Base-by-base conservation (phyloP, 2,888 invertebrate genomes). In the Taphrorychus bicolor region DNA sequence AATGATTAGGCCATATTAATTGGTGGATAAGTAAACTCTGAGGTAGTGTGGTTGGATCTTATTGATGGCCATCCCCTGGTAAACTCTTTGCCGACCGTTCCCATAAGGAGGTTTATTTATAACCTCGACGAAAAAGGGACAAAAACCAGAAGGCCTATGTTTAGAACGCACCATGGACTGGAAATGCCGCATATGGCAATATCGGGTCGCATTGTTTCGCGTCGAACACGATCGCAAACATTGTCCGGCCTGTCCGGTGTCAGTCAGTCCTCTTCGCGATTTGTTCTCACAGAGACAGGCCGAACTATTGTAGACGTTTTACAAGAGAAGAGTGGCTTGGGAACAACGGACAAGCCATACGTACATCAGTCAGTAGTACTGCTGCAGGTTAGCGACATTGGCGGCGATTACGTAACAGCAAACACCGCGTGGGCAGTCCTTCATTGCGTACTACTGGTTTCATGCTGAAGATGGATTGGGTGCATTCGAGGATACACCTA, bases 101-200 rank as follows among this genome's bases (percentile, higher is more conserved):
- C 72, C 73, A 73, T 73, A 72, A 69, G n/a, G 66, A 66, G 71
- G 72, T 73, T 74, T 76, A 76, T 76, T 76, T 76, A 76, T 74
- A 74, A 69, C 73, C 70, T 69, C 73, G 24, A 11, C 45, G 59
- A 22, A 42, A 57, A 57, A 57, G 57, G 45, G 69, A 72, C 73
- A 77, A 76, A 76, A 64, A 64, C 51, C 51, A 59, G 58, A 58
- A 64, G 53, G 24, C 52, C 63, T 63, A 73, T 71, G 68, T 69
- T 71, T 71, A 71, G 72, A 59, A 68, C 70, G 66, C 69, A 72
- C 71, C 53, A 45, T 48, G 56, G 57, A 49, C 57, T 56, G 54
- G 58, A 53, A 23, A 59, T 59, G 58, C 59, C 59, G 41, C 52
- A 51, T 64, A 64, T 56, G 64, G 64, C 58, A 23, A 59, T 52